Conservation (phyloP, 2,113 vertebrate genomes). For the Callochromis pleurospilus region DNA sequence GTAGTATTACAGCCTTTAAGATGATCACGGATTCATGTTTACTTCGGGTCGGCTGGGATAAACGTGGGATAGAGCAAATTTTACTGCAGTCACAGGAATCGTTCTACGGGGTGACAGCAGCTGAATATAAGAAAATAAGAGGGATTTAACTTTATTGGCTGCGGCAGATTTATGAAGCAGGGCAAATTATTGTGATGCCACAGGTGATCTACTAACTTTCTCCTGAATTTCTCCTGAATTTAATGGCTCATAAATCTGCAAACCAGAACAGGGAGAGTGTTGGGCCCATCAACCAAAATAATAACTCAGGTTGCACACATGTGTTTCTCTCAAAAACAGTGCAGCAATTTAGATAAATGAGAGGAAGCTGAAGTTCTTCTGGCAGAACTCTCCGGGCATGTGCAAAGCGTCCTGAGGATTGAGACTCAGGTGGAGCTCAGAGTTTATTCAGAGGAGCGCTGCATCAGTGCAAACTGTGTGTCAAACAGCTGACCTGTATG, state of each 20-base stretch:
- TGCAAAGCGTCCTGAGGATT: neutral
- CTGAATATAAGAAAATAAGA: neutral
- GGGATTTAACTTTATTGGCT: neutral
- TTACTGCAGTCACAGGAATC: neutral
- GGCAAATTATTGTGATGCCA: neutral
- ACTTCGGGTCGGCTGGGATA: fast-evolving
- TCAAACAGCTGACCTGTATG: neutral
- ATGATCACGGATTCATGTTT: neutral
- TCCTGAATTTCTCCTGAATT: neutral
- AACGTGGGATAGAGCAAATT: neutral
- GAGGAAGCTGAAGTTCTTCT: neutral
- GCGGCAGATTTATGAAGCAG: neutral
- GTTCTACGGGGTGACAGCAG: neutral
- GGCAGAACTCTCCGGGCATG: neutral
- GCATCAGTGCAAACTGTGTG: neutral
- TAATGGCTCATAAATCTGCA: neutral
- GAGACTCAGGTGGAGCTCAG: neutral
- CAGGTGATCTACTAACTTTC: neutral
- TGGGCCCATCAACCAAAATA: neutral
- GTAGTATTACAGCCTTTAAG: neutral
- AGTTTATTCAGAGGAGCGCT: neutral
- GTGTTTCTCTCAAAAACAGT: neutral
- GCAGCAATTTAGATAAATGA: neutral
- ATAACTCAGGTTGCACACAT: neutral
- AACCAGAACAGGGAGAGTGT: neutral